Percentiles rank a stretch among this genome's conserved stretches.
These are phyloP conservation scores for Abramis brama DNA, from an alignment of 2,113 vertebrate species.

Conservation along the genomic window DNA sequence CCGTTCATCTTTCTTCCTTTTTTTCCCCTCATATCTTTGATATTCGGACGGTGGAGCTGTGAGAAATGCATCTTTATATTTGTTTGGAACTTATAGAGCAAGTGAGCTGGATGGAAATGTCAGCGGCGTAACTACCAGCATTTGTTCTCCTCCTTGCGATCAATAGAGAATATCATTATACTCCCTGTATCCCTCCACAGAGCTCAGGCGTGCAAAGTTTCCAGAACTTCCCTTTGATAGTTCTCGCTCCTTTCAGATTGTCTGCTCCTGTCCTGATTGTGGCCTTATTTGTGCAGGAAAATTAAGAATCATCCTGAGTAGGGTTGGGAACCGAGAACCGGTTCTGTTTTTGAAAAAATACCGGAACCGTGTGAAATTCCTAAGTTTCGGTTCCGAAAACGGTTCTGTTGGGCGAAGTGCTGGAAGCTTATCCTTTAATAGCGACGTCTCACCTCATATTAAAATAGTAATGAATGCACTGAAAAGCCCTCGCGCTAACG, in stretches of 20 bases:
- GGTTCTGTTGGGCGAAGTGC: no score
- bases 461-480: no score
- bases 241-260: background rate
- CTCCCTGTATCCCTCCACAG: background rate
- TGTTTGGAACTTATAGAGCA: slow-evolving; percentile 35
- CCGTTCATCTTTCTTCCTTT: background rate
- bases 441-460: no score
- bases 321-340: no score
- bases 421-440: no score
- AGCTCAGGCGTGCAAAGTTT: slow-evolving; percentile 31
- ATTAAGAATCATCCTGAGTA: no score
- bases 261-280: background rate
- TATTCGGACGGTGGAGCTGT: slow-evolving; percentile 29
- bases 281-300: background rate
- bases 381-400: no score
- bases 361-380: no score
- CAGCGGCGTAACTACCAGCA: slow-evolving; percentile 45
- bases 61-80: slow-evolving; percentile 41
- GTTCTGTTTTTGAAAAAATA: no score
- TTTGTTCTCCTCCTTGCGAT: slow-evolving; percentile 42
- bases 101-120: slow-evolving; percentile 39
- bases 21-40: slow-evolving; percentile 10
- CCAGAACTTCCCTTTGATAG: slow-evolving; percentile 12
- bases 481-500: no score
- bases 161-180: slow-evolving; percentile 49